Percentiles rank a stretch among this genome's conserved stretches.
These are phyloP conservation scores for Heliconius hortense DNA, from an alignment of 2,888 invertebrate species.

Conservation along the genomic window DNA sequence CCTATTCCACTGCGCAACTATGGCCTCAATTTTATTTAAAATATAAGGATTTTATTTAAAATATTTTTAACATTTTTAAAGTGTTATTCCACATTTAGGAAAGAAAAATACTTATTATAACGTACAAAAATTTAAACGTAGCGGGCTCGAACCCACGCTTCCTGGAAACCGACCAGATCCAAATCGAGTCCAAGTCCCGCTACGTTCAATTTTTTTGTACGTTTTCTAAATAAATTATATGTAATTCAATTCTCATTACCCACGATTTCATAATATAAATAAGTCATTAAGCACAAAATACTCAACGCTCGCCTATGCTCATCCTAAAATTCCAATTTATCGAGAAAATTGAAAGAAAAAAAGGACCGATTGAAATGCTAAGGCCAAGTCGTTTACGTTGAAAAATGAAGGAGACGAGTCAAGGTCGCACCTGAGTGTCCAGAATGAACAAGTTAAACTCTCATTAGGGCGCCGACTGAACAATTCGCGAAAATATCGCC, in stretches of 20 bases:
- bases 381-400: slow-evolving; percentile 25
- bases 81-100: too few relatives aligned
- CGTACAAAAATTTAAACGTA: too few relatives aligned
- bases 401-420: slow-evolving; percentile 29
- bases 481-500: neutral
- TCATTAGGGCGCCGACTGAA: slow-evolving; percentile 26
- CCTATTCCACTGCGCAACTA: neutral
- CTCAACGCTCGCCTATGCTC: neutral
- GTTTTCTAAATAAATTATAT: too few relatives aligned
- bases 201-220: too few relatives aligned
- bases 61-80: too few relatives aligned
- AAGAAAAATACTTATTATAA: too few relatives aligned
- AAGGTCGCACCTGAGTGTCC: slow-evolving; percentile 27
- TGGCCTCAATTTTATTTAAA: neutral
- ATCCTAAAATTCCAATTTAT: slow-evolving; percentile 22
- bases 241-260: too few relatives aligned
- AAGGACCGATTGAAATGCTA: slow-evolving; percentile 28
- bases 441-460: slow-evolving; percentile 27
- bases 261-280: too few relatives aligned
- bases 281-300: neutral
- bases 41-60: too few relatives aligned
- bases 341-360: neutral
- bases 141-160: too few relatives aligned
- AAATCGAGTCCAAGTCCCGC: too few relatives aligned
- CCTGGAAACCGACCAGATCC: too few relatives aligned